These are phyloP conservation scores for Todiramphus chloris DNA, from an alignment of 2,113 vertebrate genomes.

Conservation along the genomic window DNA sequence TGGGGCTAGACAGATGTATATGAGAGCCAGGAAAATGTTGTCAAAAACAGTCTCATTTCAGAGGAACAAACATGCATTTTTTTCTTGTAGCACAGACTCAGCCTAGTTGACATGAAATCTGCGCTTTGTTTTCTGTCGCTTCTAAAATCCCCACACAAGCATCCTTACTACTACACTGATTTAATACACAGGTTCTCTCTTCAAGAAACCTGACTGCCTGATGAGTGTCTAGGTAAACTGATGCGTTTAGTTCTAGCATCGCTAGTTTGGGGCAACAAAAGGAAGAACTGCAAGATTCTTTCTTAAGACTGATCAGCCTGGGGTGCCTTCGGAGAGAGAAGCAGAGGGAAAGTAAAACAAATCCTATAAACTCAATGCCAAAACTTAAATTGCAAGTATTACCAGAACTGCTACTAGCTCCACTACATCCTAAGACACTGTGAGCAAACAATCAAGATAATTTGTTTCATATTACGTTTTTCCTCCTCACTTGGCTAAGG, in stretches of 20 bases:
- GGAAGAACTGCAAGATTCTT: background rate
- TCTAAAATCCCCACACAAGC: accelerated
- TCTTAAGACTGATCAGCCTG: background rate
- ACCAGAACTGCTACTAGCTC: background rate
- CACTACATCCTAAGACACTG: too few species aligned
- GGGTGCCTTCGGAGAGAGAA: background rate
- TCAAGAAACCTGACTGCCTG: background rate
- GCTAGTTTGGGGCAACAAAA: background rate
- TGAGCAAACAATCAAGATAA: background rate
- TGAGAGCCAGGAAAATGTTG: background rate
- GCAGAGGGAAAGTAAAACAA: background rate
- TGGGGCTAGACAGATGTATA: background rate
- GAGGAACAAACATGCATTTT: background rate
- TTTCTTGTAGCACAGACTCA: background rate
- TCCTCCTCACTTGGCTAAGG: background rate
- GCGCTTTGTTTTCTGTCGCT: background rate
- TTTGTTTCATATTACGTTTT: background rate
- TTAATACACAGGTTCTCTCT: background rate
- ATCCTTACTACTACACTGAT: background rate
- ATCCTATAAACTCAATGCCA: background rate
- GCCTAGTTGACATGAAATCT: background rate
- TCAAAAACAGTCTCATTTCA: background rate
- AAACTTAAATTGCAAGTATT: background rate
- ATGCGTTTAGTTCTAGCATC: background rate
- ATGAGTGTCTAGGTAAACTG: accelerated